Conservation (phyloP, 2,888 invertebrate species). For the Alloplasta piceator region DNA sequence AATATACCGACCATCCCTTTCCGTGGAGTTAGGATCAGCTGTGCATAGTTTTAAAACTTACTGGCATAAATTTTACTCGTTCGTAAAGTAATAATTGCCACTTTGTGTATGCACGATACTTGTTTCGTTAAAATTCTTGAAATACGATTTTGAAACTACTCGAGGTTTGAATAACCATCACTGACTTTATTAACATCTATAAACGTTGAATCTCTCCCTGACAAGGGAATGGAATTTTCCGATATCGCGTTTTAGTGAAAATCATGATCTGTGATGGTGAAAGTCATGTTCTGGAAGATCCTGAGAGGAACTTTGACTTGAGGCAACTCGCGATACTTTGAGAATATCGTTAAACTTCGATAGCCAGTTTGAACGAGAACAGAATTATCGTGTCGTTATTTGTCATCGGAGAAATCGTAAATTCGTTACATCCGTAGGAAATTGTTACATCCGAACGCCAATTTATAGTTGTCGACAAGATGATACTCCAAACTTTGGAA, state of each 20-base stretch:
- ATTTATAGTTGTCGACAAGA: no score
- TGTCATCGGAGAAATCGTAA: no score
- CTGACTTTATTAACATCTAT: no score
- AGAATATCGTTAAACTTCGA: conserved; percentile 39
- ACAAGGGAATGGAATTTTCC: neutral
- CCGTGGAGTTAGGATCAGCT: no score
- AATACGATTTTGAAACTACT: conserved; percentile 36
- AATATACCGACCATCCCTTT: neutral
- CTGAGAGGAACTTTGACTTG: no score
- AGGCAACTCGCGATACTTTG: no score
- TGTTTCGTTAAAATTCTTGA: conserved; percentile 21
- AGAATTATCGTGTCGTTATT: conserved; percentile 18
- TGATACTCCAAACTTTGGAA: no score
- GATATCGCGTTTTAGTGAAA: neutral
- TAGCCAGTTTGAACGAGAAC: conserved; percentile 21
- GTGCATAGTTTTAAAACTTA: neutral
- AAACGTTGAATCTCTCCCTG: no score
- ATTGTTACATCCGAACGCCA: no score
- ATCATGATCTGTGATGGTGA: neutral
- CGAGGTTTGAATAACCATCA: conserved; percentile 36
- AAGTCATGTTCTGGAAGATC: no score
- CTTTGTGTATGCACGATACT: conserved; percentile 2
- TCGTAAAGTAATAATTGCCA: neutral
- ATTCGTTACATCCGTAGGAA: no score
- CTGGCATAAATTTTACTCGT: neutral